Base-by-base conservation (phyloP, 2,888 invertebrate genomes). In the Psococerastis gibbosa region DNA sequence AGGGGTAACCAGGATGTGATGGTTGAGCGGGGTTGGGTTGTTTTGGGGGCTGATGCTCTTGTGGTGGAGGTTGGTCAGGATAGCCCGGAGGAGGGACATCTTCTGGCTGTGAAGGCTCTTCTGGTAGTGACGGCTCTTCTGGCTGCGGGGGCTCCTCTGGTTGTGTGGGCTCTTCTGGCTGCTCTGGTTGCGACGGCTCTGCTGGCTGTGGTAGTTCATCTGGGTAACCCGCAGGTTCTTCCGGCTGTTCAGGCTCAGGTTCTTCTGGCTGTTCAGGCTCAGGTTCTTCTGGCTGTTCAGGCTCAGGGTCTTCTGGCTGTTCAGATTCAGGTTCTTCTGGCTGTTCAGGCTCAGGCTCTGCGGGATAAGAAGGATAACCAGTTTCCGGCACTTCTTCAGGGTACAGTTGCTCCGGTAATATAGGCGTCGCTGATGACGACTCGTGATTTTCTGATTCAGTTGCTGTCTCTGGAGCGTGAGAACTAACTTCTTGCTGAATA, bases 231-330 rank as follows among this genome's bases (percentile, higher is more conserved):
- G 22, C 44, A 31, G 49, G 32, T 42, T 42, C 33, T 5, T 47
- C 47, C 52, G 5, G 49, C 50, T 0, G 53, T 53, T 8, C 52
- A 53, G 1, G 51, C 42, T 45, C 54, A 3, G 54, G 56, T n/a
- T 50, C 52, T 17, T 54, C 54, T 18, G 57, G 58, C 42, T 52
- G 52, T 11, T 58, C 55, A 23, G 52, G 52, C 42, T 45, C 48
- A 22, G 43, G 44, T 17, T 35, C 11, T 2, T 54, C 56, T 44
- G 54, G 54, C 22, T 47, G 45, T 20, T 52, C 52, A 43, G 55
- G 53, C 22, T 57, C 57, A 17, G 61, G 60, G 31, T 56, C 55
- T 16, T 55, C 55, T 6, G 58, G 57, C 35, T 53, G 53, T 9
- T 27, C 31, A 34, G 44, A 43, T 22, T 44, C 9, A 15, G 38